Evolutionary conservation across 2,888 invertebrate species (phyloP).

Genomic region (Gastracanthus pulcherrimus): DNA sequence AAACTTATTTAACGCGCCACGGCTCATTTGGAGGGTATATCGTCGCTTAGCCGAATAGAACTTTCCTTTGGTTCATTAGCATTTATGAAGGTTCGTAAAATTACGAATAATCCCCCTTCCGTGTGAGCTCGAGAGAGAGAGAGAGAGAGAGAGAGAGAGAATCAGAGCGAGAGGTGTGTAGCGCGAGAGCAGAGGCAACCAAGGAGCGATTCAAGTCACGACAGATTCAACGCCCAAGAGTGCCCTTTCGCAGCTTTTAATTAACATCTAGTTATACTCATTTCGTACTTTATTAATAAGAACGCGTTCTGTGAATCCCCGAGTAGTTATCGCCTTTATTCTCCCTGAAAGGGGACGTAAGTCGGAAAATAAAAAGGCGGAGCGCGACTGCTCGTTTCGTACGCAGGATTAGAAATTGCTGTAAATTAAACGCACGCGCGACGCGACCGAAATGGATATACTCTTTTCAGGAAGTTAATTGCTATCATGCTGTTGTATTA

Average conservation of each 20-base stretch:
- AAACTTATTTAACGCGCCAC: not conserved
- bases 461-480: not conserved
- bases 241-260: constrained; percentile 32
- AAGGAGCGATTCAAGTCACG: constrained; percentile 22
- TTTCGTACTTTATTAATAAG: constrained; percentile 33
- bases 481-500: no score
- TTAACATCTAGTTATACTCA: constrained; percentile 40
- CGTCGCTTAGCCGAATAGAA: not conserved
- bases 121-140: not conserved
- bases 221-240: not conserved
- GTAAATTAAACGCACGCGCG: not conserved
- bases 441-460: not conserved
- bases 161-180: not conserved
- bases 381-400: not conserved
- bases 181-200: not conserved
- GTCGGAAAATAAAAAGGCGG: not conserved
- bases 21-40: not conserved
- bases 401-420: not conserved
- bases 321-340: not conserved
- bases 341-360: not conserved
- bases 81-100: constrained; percentile 35
- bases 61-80: constrained; percentile 31
- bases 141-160: not conserved
- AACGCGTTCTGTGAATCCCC: not conserved
- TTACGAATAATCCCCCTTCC: constrained; percentile 10